These are phyloP conservation scores for Triplophysa bombifrons DNA, from an alignment of 2,797 vertebrate genomes.

Conservation along the genomic window DNA sequence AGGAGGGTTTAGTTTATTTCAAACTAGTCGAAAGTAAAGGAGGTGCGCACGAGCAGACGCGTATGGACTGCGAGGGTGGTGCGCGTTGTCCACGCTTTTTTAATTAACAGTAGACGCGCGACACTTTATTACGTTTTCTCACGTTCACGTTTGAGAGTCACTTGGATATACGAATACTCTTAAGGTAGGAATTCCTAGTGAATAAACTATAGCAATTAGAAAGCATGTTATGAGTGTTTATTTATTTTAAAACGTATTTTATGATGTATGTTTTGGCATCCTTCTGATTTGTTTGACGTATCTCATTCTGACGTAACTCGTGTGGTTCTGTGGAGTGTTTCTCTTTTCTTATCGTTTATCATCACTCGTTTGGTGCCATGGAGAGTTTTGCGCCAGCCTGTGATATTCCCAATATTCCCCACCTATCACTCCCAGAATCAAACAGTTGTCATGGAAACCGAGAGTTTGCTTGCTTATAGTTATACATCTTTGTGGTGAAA, in stretches of 20 bases:
- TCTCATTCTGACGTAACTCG: background rate
- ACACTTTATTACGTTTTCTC: background rate
- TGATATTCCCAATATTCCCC: constrained; percentile 42
- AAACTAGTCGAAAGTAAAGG: constrained; percentile 20
- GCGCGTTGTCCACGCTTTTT: background rate
- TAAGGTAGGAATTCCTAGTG: constrained; percentile 21
- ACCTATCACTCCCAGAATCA: background rate
- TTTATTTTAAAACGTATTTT: background rate
- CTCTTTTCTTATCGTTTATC: constrained; percentile 23
- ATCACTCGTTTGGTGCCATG: background rate
- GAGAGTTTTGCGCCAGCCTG: constrained; percentile 43
- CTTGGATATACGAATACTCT: background rate
- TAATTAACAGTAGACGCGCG: background rate
- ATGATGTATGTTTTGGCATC: background rate
- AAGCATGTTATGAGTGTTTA: background rate
- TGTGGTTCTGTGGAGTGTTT: background rate
- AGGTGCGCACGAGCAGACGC: constrained; percentile 15
- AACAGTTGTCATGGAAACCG: constrained; percentile 12
- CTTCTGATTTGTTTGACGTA: no score
- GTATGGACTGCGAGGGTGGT: background rate
- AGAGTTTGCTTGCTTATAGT: background rate
- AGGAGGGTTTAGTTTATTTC: constrained; percentile 28
- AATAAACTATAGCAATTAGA: background rate
- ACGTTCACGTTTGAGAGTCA: background rate
- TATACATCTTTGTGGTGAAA: background rate